A percentile compares a stretch with the other conserved stretches of the same genome.
These are phyloP conservation scores for Ditylenchus dipsaci DNA, from an alignment of 1,140 invertebrate genomes.

Conservation along the genomic window DNA sequence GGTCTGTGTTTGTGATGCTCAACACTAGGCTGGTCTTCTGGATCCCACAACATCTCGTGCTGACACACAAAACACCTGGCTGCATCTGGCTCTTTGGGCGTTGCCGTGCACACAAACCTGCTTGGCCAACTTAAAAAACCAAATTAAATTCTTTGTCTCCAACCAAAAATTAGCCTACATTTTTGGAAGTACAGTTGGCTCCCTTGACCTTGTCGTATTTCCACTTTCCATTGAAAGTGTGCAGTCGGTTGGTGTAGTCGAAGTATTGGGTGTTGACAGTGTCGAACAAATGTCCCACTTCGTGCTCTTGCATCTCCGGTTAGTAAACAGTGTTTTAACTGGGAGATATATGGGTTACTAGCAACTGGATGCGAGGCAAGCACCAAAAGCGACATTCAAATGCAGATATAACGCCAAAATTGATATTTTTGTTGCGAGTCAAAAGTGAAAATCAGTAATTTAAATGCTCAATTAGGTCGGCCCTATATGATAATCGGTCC, in stretches of 20 bases:
- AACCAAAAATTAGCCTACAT: background rate
- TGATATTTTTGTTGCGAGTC: no score
- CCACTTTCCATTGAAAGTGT: background rate
- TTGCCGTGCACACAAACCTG: conserved; percentile 8
- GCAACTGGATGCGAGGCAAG: no score
- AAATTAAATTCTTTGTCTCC: background rate
- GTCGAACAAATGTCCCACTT: background rate
- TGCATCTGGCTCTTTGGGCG: conserved; percentile 4
- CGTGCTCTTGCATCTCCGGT: background rate
- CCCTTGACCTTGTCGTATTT: conserved; percentile 6
- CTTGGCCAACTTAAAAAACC: conserved; percentile 7
- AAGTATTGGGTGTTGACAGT: background rate
- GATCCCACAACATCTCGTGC: conserved; percentile 4
- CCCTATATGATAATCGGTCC: no score
- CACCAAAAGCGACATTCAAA: no score
- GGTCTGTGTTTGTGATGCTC: conserved; percentile 1
- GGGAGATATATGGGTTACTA: no score
- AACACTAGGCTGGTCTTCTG: background rate
- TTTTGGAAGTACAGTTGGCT: conserved; percentile 11
- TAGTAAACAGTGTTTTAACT: no score
- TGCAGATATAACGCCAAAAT: no score
- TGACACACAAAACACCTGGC: conserved; percentile 3
- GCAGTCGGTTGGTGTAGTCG: conserved; percentile 6
- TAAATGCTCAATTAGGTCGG: no score
- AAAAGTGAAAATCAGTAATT: no score